Evolutionary conservation across 2,797 vertebrate genomes (phyloP).

Genomic region (Spinibarbus caldwelli): DNA sequence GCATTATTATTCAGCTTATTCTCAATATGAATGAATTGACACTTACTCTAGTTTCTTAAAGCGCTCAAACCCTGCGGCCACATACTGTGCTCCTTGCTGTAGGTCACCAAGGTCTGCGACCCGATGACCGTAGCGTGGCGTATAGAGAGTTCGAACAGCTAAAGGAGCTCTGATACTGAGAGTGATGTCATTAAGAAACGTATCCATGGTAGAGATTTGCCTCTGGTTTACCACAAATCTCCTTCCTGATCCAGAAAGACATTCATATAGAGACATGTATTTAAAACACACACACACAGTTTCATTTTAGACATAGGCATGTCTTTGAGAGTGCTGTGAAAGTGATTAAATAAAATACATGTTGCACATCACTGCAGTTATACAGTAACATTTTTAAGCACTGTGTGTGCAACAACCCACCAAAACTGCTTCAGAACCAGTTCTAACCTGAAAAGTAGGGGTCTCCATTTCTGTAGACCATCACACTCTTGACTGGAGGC

Average conservation of each 20-base stretch:
- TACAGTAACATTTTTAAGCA: neutral
- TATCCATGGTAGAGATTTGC: constrained; percentile 84
- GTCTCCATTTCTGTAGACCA: constrained; percentile 91
- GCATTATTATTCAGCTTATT: neutral
- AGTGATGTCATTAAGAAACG: constrained; percentile 88
- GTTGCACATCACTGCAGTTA: neutral
- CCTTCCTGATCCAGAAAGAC: constrained; percentile 67
- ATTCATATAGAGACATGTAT: neutral
- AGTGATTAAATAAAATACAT: neutral
- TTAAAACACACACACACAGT: neutral
- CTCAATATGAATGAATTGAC: neutral
- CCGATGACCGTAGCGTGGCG: constrained; percentile 79
- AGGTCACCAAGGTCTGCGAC: constrained; percentile 80
- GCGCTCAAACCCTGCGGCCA: constrained; percentile 88
- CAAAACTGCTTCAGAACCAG: neutral
- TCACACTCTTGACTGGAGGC: constrained; percentile 84
- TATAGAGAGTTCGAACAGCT: constrained; percentile 88
- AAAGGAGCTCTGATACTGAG: constrained; percentile 76
- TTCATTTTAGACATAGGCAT: neutral
- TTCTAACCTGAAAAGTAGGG: constrained; percentile 76
- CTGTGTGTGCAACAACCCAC: neutral
- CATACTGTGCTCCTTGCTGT: constrained; percentile 82
- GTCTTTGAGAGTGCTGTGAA: neutral
- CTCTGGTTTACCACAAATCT: constrained; percentile 86
- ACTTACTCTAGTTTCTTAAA: constrained; percentile 91